phyloP scores from a whole-genome alignment of 2,888 invertebrate species.

The Gonocerus acuteangulatus region DNA sequence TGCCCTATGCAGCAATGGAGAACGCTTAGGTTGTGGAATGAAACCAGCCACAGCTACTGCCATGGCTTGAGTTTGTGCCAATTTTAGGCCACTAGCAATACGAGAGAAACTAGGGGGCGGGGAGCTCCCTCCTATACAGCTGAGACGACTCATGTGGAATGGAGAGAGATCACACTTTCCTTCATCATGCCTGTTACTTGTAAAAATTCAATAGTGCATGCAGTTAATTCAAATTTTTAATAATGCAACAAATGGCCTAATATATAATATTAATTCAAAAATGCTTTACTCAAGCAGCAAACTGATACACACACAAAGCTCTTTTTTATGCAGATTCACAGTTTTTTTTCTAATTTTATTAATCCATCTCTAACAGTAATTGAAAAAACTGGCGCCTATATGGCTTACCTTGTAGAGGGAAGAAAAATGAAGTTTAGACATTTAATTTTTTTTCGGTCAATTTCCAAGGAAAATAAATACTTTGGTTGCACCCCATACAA shows the following conservation, averaged over 20 bases:
- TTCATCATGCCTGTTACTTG: slow-evolving; percentile 35
- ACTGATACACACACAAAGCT: too few relatives aligned
- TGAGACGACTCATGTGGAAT: slow-evolving; percentile 34
- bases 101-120: slow-evolving; percentile 44
- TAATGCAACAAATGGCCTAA: neutral
- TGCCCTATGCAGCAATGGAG: slow-evolving; percentile 49
- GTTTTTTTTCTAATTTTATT: too few relatives aligned
- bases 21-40: slow-evolving; percentile 47
- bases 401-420: too few relatives aligned
- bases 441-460: too few relatives aligned
- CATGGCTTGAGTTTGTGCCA: slow-evolving; percentile 65
- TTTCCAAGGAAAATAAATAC: too few relatives aligned
- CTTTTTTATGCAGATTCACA: too few relatives aligned
- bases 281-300: neutral
- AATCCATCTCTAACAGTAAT: too few relatives aligned
- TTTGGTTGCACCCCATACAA: too few relatives aligned
- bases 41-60: slow-evolving; percentile 62
- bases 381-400: too few relatives aligned
- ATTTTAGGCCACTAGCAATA: slow-evolving; percentile 60
- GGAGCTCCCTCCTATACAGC: slow-evolving; percentile 36
- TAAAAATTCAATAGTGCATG: slow-evolving; percentile 13
- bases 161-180: slow-evolving; percentile 28
- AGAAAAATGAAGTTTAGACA: too few relatives aligned
- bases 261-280: neutral
- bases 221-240: slow-evolving; percentile 16